phyloP scores from a whole-genome alignment of 2,113 vertebrate species.

The Mobula birostris region DNA sequence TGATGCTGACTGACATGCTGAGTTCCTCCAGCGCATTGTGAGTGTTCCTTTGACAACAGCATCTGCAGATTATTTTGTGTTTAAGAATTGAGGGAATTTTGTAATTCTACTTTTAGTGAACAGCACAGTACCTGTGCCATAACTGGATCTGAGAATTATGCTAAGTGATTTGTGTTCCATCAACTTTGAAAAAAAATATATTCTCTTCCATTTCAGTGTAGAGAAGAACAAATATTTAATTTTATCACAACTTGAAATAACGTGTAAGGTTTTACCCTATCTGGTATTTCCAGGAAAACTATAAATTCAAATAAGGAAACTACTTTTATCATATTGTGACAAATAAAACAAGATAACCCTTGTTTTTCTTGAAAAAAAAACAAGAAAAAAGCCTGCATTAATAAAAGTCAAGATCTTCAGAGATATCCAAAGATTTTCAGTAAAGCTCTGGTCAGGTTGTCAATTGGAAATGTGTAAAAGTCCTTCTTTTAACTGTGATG shows the following conservation, averaged over 20 bases:
- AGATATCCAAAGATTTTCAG: neutral
- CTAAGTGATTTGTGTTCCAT: neutral
- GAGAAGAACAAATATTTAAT: neutral
- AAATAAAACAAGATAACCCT: neutral
- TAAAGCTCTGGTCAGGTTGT: neutral
- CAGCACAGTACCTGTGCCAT: neutral
- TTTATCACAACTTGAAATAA: conserved; percentile 18
- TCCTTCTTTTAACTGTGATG: neutral
- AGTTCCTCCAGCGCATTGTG: too few relatives aligned
- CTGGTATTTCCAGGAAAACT: neutral
- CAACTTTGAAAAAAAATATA: neutral
- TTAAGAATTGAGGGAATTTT: neutral
- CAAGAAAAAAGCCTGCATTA: neutral
- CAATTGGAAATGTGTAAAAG: neutral
- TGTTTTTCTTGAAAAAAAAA: too few relatives aligned
- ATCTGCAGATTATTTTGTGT: too few relatives aligned
- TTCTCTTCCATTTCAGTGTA: neutral
- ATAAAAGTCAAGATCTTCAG: neutral
- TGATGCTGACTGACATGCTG: too few relatives aligned
- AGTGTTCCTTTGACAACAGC: too few relatives aligned
- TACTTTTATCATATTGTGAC: neutral
- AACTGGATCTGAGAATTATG: neutral
- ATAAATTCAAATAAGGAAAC: neutral
- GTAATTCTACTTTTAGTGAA: neutral
- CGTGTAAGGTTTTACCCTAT: neutral